A percentile compares a stretch with the other conserved stretches of the same genome.
phyloP scores from a whole-genome alignment of 1,140 invertebrate species.

The Polyergus mexicanus region DNA sequence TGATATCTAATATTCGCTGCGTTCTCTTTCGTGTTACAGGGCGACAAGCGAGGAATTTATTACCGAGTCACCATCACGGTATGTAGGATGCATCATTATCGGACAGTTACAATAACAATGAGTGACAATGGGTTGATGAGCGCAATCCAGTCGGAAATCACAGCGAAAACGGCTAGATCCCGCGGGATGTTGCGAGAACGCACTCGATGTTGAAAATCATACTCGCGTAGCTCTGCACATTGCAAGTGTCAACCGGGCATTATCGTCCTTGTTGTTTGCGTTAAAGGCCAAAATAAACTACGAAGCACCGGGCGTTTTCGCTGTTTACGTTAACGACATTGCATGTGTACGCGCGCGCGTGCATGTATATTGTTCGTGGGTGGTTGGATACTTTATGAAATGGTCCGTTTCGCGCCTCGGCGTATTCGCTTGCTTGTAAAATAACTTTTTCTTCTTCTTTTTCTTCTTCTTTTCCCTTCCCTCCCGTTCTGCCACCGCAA shows the following conservation, averaged over 20 bases:
- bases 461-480: no score
- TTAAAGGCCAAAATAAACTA: conserved; percentile 71
- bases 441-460: conserved; percentile 53
- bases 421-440: conserved; percentile 52
- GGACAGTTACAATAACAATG: conserved; percentile 75
- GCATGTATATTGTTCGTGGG: conserved; percentile 1
- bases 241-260: conserved; percentile 53
- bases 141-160: conserved; percentile 66
- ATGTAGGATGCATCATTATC: conserved; percentile 68
- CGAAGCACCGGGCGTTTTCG: conserved; percentile 55
- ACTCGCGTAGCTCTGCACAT: conserved; percentile 23
- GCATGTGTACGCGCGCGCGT: neutral
- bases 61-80: conserved; percentile 78
- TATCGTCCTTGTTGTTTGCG: conserved; percentile 62
- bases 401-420: conserved; percentile 67
- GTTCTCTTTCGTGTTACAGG: conserved; percentile 69
- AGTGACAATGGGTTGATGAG: conserved; percentile 59
- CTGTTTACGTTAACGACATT: conserved; percentile 68
- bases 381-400: conserved; percentile 58
- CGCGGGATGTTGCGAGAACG: conserved; percentile 61
- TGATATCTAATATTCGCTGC: conserved; percentile 20
- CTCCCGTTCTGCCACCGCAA: neutral
- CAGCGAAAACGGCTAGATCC: conserved; percentile 49
- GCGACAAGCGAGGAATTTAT: conserved; percentile 79
- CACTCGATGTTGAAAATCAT: conserved; percentile 64